Evolutionary conservation across 2,797 vertebrate species (phyloP).

Genomic region (Trachops cirrhosus): DNA sequence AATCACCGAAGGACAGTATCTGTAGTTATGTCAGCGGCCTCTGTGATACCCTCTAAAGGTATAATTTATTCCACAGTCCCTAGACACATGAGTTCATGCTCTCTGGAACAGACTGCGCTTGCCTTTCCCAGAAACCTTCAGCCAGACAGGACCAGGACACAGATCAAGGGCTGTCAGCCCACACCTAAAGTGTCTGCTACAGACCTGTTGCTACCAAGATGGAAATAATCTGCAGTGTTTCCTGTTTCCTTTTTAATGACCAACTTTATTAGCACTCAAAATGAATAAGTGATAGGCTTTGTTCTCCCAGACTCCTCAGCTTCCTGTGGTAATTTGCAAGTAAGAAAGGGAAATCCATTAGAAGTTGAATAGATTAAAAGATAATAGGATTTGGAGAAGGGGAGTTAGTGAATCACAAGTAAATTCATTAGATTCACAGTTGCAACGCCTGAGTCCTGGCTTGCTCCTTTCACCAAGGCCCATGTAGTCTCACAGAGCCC

Average conservation of each 20-base stretch:
- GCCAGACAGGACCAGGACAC: background rate
- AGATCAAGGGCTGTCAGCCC: background rate
- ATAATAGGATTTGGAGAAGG: conserved; percentile 13
- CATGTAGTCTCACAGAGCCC: background rate
- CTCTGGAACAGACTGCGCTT: background rate
- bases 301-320: background rate
- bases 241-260: background rate
- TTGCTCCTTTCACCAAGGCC: background rate
- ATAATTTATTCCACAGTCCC: background rate
- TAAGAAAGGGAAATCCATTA: conserved; percentile 14
- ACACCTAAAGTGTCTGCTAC: background rate
- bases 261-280: background rate
- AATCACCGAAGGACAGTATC: conserved; percentile 17
- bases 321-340: conserved; percentile 27
- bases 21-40: background rate
- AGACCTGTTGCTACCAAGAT: background rate
- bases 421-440: background rate
- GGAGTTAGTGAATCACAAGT: background rate
- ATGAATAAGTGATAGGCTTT: background rate
- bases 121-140: background rate
- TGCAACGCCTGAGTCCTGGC: background rate
- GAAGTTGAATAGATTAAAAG: conserved; percentile 33
- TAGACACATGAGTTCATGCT: background rate
- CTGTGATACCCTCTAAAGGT: background rate
- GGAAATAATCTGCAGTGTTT: background rate